phyloP scores from a whole-genome alignment of 2,888 invertebrate species.

The Eupeodes latifasciatus region DNA sequence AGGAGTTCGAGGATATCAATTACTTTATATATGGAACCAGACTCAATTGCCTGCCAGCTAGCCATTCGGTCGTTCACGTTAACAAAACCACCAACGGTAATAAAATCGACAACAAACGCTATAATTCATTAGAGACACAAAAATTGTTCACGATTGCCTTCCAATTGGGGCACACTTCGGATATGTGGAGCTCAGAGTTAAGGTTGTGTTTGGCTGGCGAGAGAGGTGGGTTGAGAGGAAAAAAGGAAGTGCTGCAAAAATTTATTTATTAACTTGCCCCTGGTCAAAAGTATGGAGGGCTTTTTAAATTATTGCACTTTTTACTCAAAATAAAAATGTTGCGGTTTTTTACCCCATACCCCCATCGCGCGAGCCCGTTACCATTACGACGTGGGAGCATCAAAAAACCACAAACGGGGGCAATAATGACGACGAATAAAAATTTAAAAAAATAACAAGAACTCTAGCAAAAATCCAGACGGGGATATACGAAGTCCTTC shows the following conservation, averaged over 20 bases:
- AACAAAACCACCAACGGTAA: constrained; percentile 78
- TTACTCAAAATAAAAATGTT: constrained; percentile 75
- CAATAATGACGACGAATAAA: constrained; percentile 71
- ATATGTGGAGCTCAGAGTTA: constrained; percentile 7
- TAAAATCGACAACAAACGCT: constrained; percentile 78
- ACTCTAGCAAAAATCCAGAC: constrained; percentile 29
- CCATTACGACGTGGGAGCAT: constrained; percentile 61
- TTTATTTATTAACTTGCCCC: constrained; percentile 72
- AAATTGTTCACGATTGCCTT: constrained; percentile 76
- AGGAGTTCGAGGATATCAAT: constrained; percentile 55
- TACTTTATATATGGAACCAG: constrained; percentile 40
- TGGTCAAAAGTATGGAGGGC: constrained; percentile 33
- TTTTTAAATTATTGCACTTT: constrained; percentile 74
- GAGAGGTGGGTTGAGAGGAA: not conserved
- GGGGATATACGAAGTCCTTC: constrained; percentile 38
- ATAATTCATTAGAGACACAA: constrained; percentile 78
- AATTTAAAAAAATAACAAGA: constrained; percentile 48
- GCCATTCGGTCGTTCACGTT: constrained; percentile 59
- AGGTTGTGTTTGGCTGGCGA: not conserved
- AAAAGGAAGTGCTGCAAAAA: constrained; percentile 37
- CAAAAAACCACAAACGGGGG: constrained; percentile 74
- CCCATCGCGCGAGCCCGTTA: not conserved
- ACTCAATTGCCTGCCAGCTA: constrained; percentile 48
- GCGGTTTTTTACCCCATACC: constrained; percentile 56
- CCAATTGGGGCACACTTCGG: constrained; percentile 77